Evolutionary conservation across 92 coral and sea anemone genomes (phyloP).

Genomic region (Porites lobata): DNA sequence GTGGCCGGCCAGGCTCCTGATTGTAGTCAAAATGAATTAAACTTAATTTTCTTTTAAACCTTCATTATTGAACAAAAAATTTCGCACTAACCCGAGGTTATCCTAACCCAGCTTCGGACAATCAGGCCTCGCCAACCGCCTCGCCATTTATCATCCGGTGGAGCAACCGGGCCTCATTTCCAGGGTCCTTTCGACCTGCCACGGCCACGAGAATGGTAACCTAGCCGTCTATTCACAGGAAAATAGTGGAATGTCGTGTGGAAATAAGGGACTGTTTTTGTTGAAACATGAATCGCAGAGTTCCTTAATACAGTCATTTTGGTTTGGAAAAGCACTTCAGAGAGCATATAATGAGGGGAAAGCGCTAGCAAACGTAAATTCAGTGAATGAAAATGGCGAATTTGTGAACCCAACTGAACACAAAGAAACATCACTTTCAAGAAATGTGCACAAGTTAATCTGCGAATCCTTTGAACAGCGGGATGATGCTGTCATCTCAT

Average conservation of each 20-base stretch:
- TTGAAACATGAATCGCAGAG: background rate
- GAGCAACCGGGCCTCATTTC: too few species aligned
- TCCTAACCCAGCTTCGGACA: too few species aligned
- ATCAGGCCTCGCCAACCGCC: too few species aligned
- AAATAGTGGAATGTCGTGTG: background rate
- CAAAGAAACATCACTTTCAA: slow-evolving; percentile 49
- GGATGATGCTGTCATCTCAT: slow-evolving; percentile 1
- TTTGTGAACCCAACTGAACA: background rate
- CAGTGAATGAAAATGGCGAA: background rate
- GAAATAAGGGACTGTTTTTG: background rate
- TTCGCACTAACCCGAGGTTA: too few species aligned
- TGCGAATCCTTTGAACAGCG: slow-evolving; percentile 26
- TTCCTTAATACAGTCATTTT: slow-evolving; percentile 43
- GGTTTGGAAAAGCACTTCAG: slow-evolving; percentile 54
- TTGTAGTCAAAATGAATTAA: too few species aligned
- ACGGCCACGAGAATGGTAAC: too few species aligned
- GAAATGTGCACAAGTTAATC: slow-evolving; percentile 48
- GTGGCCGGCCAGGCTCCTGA: too few species aligned
- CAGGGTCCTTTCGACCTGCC: too few species aligned
- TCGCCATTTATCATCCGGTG: too few species aligned
- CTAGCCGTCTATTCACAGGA: background rate
- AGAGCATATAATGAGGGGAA: slow-evolving; percentile 6
- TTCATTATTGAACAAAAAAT: too few species aligned
- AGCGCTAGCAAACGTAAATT: background rate
- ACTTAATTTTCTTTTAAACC: too few species aligned